These are phyloP conservation scores for Drosophila lini DNA, from an alignment of 1,140 invertebrate species.

Conservation along the genomic window DNA sequence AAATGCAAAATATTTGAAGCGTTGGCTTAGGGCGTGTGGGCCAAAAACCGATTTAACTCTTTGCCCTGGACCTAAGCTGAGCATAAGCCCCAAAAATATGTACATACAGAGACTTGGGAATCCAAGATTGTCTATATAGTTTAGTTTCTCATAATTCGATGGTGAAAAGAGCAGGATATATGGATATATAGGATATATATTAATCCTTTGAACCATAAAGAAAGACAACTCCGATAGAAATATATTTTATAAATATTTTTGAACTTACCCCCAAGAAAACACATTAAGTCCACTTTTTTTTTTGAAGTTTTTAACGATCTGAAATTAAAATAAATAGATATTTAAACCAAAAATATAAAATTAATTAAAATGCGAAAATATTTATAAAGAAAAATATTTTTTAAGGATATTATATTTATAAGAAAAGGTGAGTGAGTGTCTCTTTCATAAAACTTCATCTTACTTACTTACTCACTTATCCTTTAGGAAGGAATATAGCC, in stretches of 20 bases:
- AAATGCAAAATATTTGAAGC: conserved; percentile 72
- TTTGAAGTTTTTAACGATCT: conserved; percentile 6
- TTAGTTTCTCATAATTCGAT: not conserved
- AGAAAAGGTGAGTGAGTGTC: not conserved
- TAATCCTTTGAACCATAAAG: not conserved
- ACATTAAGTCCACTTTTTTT: not conserved
- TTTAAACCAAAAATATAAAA: not conserved
- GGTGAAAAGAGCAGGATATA: conserved; percentile 29
- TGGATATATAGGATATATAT: not conserved
- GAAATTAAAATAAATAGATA: not conserved
- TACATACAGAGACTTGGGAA: conserved; percentile 24
- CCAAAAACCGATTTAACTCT: conserved; percentile 71
- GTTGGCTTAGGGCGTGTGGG: conserved; percentile 55
- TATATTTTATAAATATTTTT: not conserved
- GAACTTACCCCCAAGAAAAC: not conserved
- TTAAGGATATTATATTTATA: not conserved
- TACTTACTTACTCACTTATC: not conserved
- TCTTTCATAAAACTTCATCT: not conserved
- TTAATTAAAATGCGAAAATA: not conserved
- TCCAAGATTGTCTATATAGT: conserved; percentile 3
- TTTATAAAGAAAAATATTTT: not conserved
- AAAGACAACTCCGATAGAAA: too few relatives aligned
- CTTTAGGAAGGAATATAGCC: not conserved
- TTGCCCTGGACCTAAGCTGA: conserved; percentile 57
- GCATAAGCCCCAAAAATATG: conserved; percentile 74